Base-by-base conservation (phyloP, 2,797 vertebrate genomes). In the Scyliorhinus canicula region DNA sequence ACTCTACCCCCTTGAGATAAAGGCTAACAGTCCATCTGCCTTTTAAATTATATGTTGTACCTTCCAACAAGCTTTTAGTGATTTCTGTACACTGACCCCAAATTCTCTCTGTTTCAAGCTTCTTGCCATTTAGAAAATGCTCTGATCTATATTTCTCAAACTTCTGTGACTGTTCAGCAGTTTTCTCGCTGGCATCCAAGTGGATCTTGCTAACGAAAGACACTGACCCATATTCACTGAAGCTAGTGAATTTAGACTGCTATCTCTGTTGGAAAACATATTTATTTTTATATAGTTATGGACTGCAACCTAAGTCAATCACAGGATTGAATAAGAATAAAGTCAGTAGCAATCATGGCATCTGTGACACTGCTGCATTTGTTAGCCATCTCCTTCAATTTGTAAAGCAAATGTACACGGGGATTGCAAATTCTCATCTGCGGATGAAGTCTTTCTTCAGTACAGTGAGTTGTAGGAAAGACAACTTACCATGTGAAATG, bases 311-410 rank as follows among this genome's bases (percentile, higher is more conserved):
- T 3, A 50, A n/a, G 67, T 50, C 65, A 55, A 19, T 55, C 31
- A 94, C 67, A 74, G 50, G 93, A 94, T 28, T 94, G 50, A 94
- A 74, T 94, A 94, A 69, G 74, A 94, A 74, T 55, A 94, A 55
- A 52, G 67, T 94, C 93, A 94, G 47, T 55, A 55, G 55, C 47
- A 94, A 94, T 55, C 67, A 74, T 50, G 65, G 93, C 31, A 28
- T 74, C 67, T 55, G 35, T 94, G 31, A 67, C 65, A 52, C 26
- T n/a, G 44, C 67, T 74, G 93, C 2, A 74, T 65, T 91, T 91
- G 88, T 65, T 65, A 65, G 60, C 44, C 88, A 91, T 65, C 57
- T 65, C n/a, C 60, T 91, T 65, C n/a, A 91, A 91, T 65, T 57
- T 65, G 57, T 65, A 91, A 47, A 82, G 79, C 79, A 24, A 82